Evolutionary conservation across 2,888 invertebrate species (phyloP), one percentile per base, ranked within the genome.

Genomic region (Eupithecia tripunctaria): DNA sequence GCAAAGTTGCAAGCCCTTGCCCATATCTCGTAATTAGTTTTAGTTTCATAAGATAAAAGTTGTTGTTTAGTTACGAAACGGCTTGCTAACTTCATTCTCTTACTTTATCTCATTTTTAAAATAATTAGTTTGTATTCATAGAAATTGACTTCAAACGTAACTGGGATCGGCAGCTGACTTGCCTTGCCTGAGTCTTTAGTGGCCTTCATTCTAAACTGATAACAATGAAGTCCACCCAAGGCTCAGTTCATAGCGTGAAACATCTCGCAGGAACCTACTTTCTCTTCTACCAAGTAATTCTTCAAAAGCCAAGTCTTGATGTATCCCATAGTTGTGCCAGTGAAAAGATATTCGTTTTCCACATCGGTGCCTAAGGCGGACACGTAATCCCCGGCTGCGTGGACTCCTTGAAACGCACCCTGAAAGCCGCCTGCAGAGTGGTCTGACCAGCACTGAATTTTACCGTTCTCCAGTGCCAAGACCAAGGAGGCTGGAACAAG

Each of bases 381-480:
- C 64, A 96, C 96, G 83, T 96, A 96, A 86, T 95, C 95, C 8
- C 96, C 96, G 6, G 95, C 91, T 38, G 95, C 94, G 87, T 97
- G 97, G 59, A 96, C 95, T 4, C 96, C 96, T 80, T 89, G 95
- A 89, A 97, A 98, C 36, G 96, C 94, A 43, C 95, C 95, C 72
- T 97, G 90, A 87, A 96, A 96, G 10, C 97, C 97, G 15, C 97
- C 97, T 15, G 95, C 95, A 56, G 96, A 95, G 88, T 97, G 97
- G 87, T 97, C 97, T 21, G 97, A 97, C 97, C 98, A 98, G 29
- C 96, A 95, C 91, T 98, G 97, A 75, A 97, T 94, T 72, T 95
- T 92, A 0, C 98, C 98, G 78, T 97, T 97, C 84, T 97, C 97
- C 76, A 98, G 89, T 0, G 97, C 95, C 0, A 97, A 95, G 68